Base-by-base conservation (phyloP, 92 coral and sea anemone genomes). In the Parazoanthus atlanticus region DNA sequence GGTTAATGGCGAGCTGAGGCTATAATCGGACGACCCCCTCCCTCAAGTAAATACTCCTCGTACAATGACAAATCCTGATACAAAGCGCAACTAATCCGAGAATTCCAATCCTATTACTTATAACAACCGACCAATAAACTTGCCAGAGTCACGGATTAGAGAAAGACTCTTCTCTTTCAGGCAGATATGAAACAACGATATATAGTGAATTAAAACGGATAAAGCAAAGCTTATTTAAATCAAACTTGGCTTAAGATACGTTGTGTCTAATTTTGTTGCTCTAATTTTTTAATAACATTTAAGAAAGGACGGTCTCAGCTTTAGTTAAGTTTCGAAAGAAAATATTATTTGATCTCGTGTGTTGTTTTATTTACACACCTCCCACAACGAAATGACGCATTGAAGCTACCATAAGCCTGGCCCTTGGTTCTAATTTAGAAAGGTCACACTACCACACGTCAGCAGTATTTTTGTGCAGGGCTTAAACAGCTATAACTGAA, bases 381-480 rank as follows among this genome's bases (percentile, higher is more conserved):
- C 87, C 87, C 87, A 70, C 87, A 67, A 84, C n/a, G 87, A 70
- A 40, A 8, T 69, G 41, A 67, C 76, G 34, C 61, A 36, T 26
- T 26, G 6, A 69, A 17, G 47, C 17, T n/a, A 17, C 16, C 25
- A n/a, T 71, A 84, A 84, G 78, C 87, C 65, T 2, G 28, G 87
- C 41, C 46, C 38, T 84, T 36, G 38, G 76, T n/a, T 46, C 41
- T 33, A 23, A 17, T 83, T 38, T 70, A 83, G 52, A 36, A 67
- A 65, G 73, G 32, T 49, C 78, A 69, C 19, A 71, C 10, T 28
- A 43, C 13, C 8, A 46, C 40, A 30, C 26, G 21, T 38, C 25
- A 38, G 32, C 25, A 31, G 56, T 67, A 70, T 43, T 84, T 84
- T 84, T 43, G 87, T 84, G 40, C 54, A 82, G 65, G 67, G 78